These are phyloP conservation scores for Heliocidaris tuberculata DNA, from an alignment of 35 echinoderm and acorn worm species.

Conservation along the genomic window DNA sequence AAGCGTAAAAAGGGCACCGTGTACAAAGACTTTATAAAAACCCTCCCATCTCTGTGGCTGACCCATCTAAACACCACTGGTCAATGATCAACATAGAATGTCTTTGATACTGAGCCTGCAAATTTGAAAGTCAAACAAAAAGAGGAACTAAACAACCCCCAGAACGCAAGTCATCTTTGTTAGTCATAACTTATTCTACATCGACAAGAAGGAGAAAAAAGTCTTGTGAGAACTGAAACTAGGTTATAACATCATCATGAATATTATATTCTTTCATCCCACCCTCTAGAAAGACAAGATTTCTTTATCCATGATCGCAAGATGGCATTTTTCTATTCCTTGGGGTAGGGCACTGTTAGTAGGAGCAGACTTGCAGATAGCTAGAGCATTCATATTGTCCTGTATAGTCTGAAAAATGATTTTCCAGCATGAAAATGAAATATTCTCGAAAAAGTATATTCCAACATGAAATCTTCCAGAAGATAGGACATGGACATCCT, in stretches of 20 bases:
- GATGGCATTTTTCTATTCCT: background rate
- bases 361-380: background rate
- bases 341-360: background rate
- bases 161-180: background rate
- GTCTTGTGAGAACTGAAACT: background rate
- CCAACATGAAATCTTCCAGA: too few species aligned
- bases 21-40: too few species aligned
- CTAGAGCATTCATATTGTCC: background rate
- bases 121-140: background rate
- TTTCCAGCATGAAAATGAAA: background rate
- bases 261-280: background rate
- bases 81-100: too few species aligned
- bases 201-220: background rate
- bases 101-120: background rate
- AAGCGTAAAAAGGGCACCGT: too few species aligned
- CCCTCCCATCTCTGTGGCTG: too few species aligned
- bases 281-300: background rate
- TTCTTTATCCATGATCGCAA: background rate
- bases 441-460: too few species aligned
- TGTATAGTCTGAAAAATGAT: background rate
- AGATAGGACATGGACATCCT: too few species aligned
- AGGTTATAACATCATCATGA: slow-evolving; percentile 1
- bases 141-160: background rate
- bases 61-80: too few species aligned
- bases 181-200: background rate